Percentiles rank a stretch among this genome's conserved stretches.
Evolutionary conservation across 2,113 vertebrate genomes (phyloP).

Genomic region (Hassar affinis): DNA sequence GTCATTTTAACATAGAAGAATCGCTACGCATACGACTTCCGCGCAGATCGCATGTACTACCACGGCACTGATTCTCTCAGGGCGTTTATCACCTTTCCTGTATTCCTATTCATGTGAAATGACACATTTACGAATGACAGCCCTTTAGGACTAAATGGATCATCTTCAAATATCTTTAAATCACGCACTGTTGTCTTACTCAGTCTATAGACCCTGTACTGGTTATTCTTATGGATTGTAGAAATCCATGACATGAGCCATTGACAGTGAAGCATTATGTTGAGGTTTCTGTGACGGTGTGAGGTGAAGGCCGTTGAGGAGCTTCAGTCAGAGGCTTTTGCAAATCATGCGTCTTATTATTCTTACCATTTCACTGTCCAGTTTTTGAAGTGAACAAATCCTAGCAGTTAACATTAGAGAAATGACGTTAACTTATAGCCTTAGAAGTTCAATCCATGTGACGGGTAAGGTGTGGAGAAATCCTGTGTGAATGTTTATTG

Average conservation of each 20-base stretch:
- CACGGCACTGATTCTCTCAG: conserved; percentile 23
- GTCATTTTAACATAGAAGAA: neutral
- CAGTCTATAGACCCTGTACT: neutral
- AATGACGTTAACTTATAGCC: no score
- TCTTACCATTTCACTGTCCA: neutral
- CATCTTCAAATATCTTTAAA: neutral
- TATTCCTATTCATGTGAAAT: neutral
- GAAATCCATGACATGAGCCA: neutral
- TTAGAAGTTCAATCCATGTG: neutral
- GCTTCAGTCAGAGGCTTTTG: neutral
- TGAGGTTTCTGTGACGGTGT: neutral
- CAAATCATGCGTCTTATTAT: neutral
- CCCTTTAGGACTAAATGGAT: neutral
- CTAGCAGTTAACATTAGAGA: no score
- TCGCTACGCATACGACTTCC: neutral
- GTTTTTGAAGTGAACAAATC: neutral
- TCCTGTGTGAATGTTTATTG: neutral
- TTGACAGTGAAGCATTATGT: neutral
- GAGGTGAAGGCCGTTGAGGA: neutral
- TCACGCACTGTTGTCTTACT: neutral
- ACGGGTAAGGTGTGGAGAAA: neutral
- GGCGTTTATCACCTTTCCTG: neutral
- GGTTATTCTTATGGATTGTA: neutral
- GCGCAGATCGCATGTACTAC: neutral
- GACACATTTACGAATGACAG: neutral